Evolutionary conservation across 2,888 invertebrate species (phyloP), one percentile per base, ranked within the genome.

Genomic region (Sthenelais limicola): DNA sequence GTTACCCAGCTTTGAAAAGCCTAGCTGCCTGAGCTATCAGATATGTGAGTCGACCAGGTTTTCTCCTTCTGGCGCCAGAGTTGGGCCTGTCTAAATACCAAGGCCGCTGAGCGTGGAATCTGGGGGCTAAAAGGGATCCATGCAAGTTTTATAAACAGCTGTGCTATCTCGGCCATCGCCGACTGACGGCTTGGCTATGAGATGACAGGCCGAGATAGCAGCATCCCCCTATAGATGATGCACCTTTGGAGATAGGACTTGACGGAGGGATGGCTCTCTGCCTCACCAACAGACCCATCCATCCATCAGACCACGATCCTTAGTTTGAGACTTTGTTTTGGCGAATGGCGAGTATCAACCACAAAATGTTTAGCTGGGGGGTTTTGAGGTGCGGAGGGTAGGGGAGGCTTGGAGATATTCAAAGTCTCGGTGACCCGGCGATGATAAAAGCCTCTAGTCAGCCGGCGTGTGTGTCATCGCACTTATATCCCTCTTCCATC

Each of bases 381-480:
- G 52, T 26, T 52, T 2, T 26, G 52, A 52, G 24, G 3, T 30
- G 24, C 48, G 24, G 48, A 24, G 48, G 48, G 48, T 48, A 21
- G 9, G 48, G 48, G 48, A 24, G 48, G 56, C 3, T 18, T 4
- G 9, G 62, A 35, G 62, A 62, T 62, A 62, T 62, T 62, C 62
- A 35, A n/a, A 62, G 62, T 35, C 35, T 28, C 58, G 21, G 58
- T 32, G 4, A n/a, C n/a, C n/a, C n/a, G n/a, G n/a, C 35, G 12
- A 15, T 56, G 62, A 62, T 62, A 62, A 62, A 62, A 43, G 38
- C 62, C 62, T 38, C n/a, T n/a, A n/a, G n/a, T n/a, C n/a, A n/a
- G n/a, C n/a, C n/a, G n/a, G n/a, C 62, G 24, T 62, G 62, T 62
- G 38, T 28, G 21, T 56, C 32, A 21, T 32, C 56, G 24, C 52